Evolutionary conservation across 2,113 vertebrate species (phyloP), one percentile per base, ranked within the genome.

Genomic region (Pitta sordida): DNA sequence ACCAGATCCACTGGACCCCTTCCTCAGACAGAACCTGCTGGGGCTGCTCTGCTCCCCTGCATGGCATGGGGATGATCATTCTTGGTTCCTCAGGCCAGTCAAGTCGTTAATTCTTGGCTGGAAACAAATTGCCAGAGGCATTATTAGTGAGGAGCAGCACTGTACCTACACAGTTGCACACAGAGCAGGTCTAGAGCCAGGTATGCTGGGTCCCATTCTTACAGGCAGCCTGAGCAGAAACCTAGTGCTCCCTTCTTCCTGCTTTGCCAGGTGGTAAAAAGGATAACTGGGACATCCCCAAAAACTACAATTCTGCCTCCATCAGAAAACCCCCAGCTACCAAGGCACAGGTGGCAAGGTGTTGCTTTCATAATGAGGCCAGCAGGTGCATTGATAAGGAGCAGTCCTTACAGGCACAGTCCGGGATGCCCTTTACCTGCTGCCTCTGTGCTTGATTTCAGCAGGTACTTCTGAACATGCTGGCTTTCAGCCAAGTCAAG

Each of bases 131-230:
- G n/a, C 30, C 14, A 52, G 46, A 48, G 41, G 36, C 7, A 17
- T 9, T 0, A 0, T 8, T 7, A 6, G 41, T 4, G 53, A 67
- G 39, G 16, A 87, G 41, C 52, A 59, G 74, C n/a, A 4, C 32
- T 21, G 34, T 3, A 17, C 0, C 0, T 3, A 29, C 15, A 3
- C 0, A 64, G 44, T 24, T 11, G 29, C 18, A 36, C 0, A 0
- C 17, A 24, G 70, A 56, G 63, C 4, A 2, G 67, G 16, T 36
- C 44, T 14, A 20, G 23, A n/a, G 37, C 5, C 52, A 37, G 43
- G 44, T 3, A 6, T 1, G 3, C 17, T 3, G 15, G 19, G 29
- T 71, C 71, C 53, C 5, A 2, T 26, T n/a, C 55, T 30, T 11
- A 73, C 1, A 0, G 1, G 63, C 63, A 68, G 32, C 2, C 2